phyloP scores from a whole-genome alignment of 1,140 invertebrate species.

The Cydia fagiglandana region DNA sequence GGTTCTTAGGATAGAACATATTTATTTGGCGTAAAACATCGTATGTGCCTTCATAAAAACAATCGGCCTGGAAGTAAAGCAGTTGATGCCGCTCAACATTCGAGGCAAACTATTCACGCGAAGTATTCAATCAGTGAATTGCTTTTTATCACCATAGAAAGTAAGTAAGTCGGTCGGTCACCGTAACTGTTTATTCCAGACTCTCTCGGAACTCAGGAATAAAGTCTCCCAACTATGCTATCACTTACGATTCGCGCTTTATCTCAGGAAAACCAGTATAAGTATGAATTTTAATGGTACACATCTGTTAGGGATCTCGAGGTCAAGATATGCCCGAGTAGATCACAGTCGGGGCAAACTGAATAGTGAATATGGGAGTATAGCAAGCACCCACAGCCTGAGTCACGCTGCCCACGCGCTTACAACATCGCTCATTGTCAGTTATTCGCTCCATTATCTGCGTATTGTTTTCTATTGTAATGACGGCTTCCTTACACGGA shows the following conservation, averaged over 20 bases:
- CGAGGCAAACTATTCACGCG: no score
- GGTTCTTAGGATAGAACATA: no score
- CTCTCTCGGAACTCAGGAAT: no score
- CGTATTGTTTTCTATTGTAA: constrained; percentile 32
- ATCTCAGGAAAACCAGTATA: constrained; percentile 7
- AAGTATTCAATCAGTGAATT: no score
- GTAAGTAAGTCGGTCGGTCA: no score
- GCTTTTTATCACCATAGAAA: no score
- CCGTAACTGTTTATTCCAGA: no score
- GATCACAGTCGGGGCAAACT: neutral
- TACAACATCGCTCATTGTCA: constrained; percentile 32
- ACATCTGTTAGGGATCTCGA: neutral
- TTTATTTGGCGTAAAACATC: no score
- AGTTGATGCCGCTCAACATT: no score
- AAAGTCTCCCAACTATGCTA: no score
- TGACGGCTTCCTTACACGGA: constrained; percentile 27
- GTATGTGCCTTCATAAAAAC: no score
- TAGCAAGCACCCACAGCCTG: constrained; percentile 21
- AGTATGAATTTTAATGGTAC: neutral
- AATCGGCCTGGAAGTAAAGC: no score
- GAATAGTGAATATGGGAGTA: neutral
- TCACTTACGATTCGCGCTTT: neutral
- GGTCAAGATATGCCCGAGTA: neutral
- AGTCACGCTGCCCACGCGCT: constrained; percentile 20
- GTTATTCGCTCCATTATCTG: constrained; percentile 31